phyloP scores from a whole-genome alignment of 23 tunicate genomes.

The Ascidia mentula region DNA sequence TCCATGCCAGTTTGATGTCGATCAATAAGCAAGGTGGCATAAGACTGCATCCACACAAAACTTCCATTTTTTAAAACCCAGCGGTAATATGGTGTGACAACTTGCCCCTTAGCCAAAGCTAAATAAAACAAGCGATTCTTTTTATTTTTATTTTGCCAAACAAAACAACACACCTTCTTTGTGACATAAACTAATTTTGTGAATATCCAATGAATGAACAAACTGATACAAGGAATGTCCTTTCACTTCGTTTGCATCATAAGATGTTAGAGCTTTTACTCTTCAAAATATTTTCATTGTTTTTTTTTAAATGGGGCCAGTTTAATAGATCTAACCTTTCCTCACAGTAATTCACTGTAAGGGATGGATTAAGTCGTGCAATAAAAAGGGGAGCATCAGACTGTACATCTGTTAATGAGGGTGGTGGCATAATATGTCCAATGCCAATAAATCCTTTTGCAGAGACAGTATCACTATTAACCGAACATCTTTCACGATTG shows the following conservation, averaged over 20 bases:
- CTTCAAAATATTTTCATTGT: constrained; percentile 1
- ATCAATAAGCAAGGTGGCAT: constrained; percentile 33
- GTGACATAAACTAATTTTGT: constrained; percentile 50
- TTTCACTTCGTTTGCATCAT: constrained; percentile 40
- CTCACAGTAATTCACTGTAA: constrained; percentile 66
- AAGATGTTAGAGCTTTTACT: constrained; percentile 29
- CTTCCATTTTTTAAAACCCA: constrained; percentile 67
- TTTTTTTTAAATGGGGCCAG: background rate
- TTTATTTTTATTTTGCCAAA: background rate
- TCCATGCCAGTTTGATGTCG: constrained; percentile 45
- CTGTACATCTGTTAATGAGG: constrained; percentile 21
- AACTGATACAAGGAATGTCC: constrained; percentile 61
- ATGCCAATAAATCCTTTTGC: constrained; percentile 38
- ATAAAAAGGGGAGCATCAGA: constrained; percentile 52
- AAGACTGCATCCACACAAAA: constrained; percentile 67
- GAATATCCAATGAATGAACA: constrained; percentile 59
- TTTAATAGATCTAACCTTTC: constrained; percentile 31
- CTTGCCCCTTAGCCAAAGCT: constrained; percentile 66
- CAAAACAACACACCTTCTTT: constrained; percentile 40
- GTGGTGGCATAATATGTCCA: constrained; percentile 45
- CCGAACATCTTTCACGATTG: background rate
- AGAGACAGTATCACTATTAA: background rate
- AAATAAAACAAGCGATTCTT: background rate
- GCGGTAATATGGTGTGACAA: constrained; percentile 57
- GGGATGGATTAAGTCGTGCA: constrained; percentile 39